phyloP scores from a whole-genome alignment of 2,113 vertebrate genomes.

The Anoplopoma fimbria region DNA sequence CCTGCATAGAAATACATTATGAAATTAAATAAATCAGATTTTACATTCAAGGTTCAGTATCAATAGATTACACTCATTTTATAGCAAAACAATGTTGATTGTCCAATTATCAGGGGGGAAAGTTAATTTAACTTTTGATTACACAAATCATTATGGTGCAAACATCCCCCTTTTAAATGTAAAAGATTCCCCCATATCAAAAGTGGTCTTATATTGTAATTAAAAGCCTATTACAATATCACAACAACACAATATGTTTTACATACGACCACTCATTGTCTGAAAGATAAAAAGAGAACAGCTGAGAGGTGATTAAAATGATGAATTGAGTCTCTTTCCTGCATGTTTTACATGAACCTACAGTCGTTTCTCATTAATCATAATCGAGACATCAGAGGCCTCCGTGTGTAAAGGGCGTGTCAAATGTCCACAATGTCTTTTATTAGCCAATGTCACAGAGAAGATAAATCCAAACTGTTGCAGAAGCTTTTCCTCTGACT shows the following conservation, averaged over 20 bases:
- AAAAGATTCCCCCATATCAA: background rate
- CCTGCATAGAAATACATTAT: background rate
- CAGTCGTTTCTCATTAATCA: conserved; percentile 36
- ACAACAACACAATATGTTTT: too few species aligned
- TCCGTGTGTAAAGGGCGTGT: conserved; percentile 14
- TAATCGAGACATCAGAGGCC: conserved; percentile 2
- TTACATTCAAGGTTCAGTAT: background rate
- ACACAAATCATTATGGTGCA: background rate
- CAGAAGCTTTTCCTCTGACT: background rate
- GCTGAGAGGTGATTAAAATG: conserved; percentile 18
- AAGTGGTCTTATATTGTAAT: background rate
- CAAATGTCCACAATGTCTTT: background rate
- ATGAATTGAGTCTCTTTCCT: conserved; percentile 42
- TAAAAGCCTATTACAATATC: background rate
- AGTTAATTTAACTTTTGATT: background rate
- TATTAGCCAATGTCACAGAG: background rate
- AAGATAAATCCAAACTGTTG: background rate
- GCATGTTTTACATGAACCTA: conserved; percentile 23
- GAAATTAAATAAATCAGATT: background rate
- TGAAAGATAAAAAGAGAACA: background rate
- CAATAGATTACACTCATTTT: background rate
- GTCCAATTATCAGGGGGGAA: background rate
- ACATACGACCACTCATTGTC: background rate
- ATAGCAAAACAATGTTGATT: background rate
- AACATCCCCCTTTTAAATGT: background rate